Evolutionary conservation across 2,888 invertebrate genomes (phyloP), one percentile per base, ranked within the genome.

Genomic region (Caradrina kadenii): DNA sequence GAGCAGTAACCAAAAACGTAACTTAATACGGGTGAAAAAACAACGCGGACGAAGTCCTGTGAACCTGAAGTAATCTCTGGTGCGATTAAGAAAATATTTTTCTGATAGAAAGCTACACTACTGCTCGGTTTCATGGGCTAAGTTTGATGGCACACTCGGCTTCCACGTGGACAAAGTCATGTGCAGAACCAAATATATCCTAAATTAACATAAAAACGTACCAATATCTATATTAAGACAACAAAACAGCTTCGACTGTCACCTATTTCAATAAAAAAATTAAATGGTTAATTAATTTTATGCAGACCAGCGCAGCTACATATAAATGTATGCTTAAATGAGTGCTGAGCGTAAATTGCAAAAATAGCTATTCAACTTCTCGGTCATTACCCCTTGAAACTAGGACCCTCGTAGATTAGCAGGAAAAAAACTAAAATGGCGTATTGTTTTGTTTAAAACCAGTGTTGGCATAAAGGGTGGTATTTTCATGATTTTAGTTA

Each of bases 391-490:
- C 92, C 93, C 85, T 80, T 81, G 84, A 84, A 79, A 86, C 87
- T 88, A 87, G 90, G 76, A 87, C 91, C 90, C 90, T 88, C 89
- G 88, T 90, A 92, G 93, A 93, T 94, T 93, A 93, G 90, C 90
- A 87, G 87, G 89, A 87, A 90, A 90, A 90, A 91, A 90, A 87
- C 88, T 88, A 92, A 93, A 94, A 93, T 93, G 91, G 90, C 91
- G 91, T 82, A 92, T 93, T 93, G 93, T 93, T 92, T 90, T 90
- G 90, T 87, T 90, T 88, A 88, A 91, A 90, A 89, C 90, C 88
- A 88, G 85, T 92, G 90, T 90, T 90, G 88, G 89, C 88, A 93
- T 90, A 93, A 93, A 93, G 93, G 93, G 93, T 91, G 88, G 89
- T 82, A 86, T 89, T 90, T 90, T 89, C 92, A 90, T 89, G 91